Evolutionary conservation across 2,797 vertebrate genomes (phyloP).

Genomic region (Rhyacichthys aspro): DNA sequence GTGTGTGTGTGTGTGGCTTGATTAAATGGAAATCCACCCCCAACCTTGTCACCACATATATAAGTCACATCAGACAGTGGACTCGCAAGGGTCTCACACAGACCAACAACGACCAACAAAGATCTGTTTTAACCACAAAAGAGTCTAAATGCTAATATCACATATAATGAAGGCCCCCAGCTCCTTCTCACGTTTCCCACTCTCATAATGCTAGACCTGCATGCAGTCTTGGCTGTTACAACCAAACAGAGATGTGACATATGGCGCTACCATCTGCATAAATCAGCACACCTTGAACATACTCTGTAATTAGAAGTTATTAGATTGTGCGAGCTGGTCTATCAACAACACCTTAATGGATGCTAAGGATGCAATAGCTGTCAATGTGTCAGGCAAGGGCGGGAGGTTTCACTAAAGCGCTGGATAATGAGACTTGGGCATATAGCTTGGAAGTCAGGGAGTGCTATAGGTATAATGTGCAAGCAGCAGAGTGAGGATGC

Average conservation of each 20-base stretch:
- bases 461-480: background rate
- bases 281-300: background rate
- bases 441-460: background rate
- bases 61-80: background rate
- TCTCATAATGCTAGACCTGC: background rate
- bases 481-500: background rate
- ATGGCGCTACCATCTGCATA: slow-evolving; percentile 7
- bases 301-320: background rate
- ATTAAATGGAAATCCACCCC: slow-evolving; percentile 16
- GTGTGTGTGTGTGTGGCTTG: background rate
- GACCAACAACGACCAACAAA: background rate
- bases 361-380: background rate
- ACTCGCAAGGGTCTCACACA: background rate
- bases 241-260: slow-evolving; percentile 2
- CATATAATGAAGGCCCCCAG: background rate
- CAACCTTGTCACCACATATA: background rate
- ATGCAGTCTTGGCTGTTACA: background rate
- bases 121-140: background rate
- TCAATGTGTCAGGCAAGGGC: background rate
- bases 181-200: background rate
- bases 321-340: background rate
- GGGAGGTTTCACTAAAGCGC: background rate
- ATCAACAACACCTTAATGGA: background rate
- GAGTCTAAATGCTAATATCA: slow-evolving; percentile 13
- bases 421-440: background rate